These are phyloP conservation scores for Gibbula magus DNA, from an alignment of 2,888 invertebrate genomes.

Conservation along the genomic window DNA sequence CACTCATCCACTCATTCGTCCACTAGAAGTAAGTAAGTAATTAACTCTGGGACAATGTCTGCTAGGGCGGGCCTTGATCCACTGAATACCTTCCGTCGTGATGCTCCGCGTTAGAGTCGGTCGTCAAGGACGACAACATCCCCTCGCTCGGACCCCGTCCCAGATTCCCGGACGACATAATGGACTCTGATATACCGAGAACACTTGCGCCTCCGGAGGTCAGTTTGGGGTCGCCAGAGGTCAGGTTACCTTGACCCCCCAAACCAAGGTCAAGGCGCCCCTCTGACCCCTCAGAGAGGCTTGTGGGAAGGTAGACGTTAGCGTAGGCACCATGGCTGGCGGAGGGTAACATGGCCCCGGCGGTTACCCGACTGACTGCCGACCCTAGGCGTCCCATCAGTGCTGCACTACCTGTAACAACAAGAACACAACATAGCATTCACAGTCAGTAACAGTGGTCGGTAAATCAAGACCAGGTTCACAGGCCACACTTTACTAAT, in stretches of 20 bases:
- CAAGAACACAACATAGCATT: not conserved
- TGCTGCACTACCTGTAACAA: constrained; percentile 17
- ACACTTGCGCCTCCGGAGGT: not conserved
- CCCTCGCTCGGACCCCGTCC: not conserved
- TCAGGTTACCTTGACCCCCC: not conserved
- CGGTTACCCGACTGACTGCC: not conserved
- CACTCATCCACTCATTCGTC: constrained; percentile 4
- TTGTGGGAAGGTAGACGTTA: constrained; percentile 7
- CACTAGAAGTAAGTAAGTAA: not conserved
- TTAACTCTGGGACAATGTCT: not conserved
- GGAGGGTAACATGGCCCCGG: not conserved
- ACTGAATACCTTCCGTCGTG: not conserved
- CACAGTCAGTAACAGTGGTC: not conserved
- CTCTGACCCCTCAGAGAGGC: not conserved
- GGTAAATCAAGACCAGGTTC: not conserved
- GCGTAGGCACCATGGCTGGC: constrained; percentile 2
- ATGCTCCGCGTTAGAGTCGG: not conserved
- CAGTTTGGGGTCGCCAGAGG: not conserved
- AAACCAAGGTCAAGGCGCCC: constrained; percentile 8
- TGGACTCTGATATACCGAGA: not conserved
- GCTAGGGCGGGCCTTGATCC: constrained; percentile 12
- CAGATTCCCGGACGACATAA: not conserved
- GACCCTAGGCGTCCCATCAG: constrained; percentile 9
- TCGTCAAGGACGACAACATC: not conserved
- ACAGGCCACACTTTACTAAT: too few relatives aligned